Conservation (phyloP, 2,888 invertebrate genomes). For the Alsophila aescularia region DNA sequence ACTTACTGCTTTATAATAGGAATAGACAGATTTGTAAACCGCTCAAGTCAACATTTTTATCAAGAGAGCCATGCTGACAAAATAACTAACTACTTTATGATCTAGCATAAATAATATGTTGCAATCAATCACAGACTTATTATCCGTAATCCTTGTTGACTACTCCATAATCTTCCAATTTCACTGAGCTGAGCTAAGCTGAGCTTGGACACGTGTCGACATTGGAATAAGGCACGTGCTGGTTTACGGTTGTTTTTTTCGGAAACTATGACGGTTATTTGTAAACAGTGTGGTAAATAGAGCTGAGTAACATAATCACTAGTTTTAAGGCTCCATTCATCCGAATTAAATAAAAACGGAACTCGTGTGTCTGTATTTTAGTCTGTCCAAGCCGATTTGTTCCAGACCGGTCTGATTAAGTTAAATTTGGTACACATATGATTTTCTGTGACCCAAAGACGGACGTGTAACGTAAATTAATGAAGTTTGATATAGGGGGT, state of each 20-base stretch:
- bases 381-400: too few relatives aligned
- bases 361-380: too few relatives aligned
- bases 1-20: too few relatives aligned
- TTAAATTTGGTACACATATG: too few relatives aligned
- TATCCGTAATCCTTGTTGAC: slow-evolving; percentile 23
- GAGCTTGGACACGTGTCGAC: slow-evolving; percentile 36
- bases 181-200: slow-evolving; percentile 23
- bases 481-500: too few relatives aligned
- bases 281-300: neutral
- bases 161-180: slow-evolving; percentile 37
- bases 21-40: too few relatives aligned
- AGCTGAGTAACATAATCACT: neutral
- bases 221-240: slow-evolving; percentile 37
- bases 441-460: too few relatives aligned
- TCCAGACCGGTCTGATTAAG: too few relatives aligned
- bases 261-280: neutral
- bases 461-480: too few relatives aligned
- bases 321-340: too few relatives aligned
- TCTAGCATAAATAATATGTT: slow-evolving; percentile 13
- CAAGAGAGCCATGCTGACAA: neutral
- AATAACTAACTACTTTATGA: neutral
- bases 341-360: neutral
- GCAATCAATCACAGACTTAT: slow-evolving; percentile 23
- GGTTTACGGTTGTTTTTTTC: slow-evolving; percentile 26
- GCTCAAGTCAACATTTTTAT: neutral